Evolutionary conservation across 2,113 vertebrate species (phyloP).

Genomic region (Engystomops pustulosus): DNA sequence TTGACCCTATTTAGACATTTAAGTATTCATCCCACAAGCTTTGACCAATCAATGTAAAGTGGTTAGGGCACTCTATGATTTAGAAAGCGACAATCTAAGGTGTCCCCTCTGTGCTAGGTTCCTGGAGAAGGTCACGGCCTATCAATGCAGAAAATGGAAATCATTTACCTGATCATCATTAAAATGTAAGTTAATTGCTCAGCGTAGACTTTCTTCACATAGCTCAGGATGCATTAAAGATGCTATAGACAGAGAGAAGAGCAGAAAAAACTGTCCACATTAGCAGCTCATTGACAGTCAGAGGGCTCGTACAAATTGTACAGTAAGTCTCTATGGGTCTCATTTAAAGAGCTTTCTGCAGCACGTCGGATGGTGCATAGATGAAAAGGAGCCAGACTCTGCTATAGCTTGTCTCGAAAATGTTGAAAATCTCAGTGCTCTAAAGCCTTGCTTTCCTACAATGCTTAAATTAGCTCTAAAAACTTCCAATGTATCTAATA

Average conservation of each 20-base stretch:
- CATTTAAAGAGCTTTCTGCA: conserved; percentile 54
- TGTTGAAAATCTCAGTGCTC: conserved; percentile 23
- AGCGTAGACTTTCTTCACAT: not conserved
- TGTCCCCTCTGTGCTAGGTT: conserved; percentile 35
- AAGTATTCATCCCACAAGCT: conserved; percentile 49
- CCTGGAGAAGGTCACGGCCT: conserved; percentile 33
- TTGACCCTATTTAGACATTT: conserved; percentile 52
- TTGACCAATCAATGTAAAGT: conserved; percentile 60
- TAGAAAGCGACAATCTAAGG: conserved; percentile 35
- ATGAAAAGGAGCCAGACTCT: conserved; percentile 32
- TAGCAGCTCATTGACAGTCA: conserved; percentile 58
- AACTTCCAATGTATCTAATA: conserved; percentile 25
- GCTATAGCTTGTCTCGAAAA: conserved; percentile 18
- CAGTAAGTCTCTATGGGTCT: conserved; percentile 56
- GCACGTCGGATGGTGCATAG: conserved; percentile 30
- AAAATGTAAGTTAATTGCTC: conserved; percentile 43
- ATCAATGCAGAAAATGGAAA: conserved; percentile 26
- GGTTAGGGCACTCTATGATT: conserved; percentile 54
- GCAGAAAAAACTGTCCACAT: conserved; percentile 35
- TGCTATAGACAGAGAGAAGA: not conserved
- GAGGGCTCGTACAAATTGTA: conserved; percentile 46
- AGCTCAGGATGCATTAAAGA: not conserved
- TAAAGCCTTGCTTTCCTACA: not conserved
- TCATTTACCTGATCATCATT: conserved; percentile 45
- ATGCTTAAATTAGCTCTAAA: conserved; percentile 31